Conservation (phyloP, 1,140 invertebrate species). For the Formica exsecta region DNA sequence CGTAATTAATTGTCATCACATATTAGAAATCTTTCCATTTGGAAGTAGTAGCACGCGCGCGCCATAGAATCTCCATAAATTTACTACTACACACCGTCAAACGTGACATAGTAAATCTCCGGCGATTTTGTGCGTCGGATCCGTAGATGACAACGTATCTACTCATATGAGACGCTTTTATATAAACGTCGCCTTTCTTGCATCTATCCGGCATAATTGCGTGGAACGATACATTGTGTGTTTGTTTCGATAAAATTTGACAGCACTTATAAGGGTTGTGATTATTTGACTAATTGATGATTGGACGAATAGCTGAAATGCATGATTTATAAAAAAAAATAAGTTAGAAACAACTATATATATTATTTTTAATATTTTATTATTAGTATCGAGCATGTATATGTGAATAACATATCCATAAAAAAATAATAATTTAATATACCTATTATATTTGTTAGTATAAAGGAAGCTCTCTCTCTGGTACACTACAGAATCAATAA, state of each 20-base stretch:
- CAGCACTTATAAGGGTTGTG: background rate
- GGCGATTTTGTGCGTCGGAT: conserved; percentile 52
- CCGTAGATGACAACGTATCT: conserved; percentile 23
- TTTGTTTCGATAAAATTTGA: conserved; percentile 13
- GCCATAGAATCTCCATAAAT: conserved; percentile 70
- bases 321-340: background rate
- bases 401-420: background rate
- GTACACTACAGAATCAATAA: background rate
- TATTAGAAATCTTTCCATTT: conserved; percentile 73
- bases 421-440: background rate
- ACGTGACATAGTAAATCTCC: conserved; percentile 31
- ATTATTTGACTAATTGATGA: background rate
- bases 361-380: background rate
- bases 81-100: conserved; percentile 55
- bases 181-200: conserved; percentile 37
- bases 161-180: conserved; percentile 40
- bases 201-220: background rate
- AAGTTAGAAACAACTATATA: background rate
- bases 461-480: no score
- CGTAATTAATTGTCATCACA: conserved; percentile 74
- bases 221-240: background rate
- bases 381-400: background rate
- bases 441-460: no score
- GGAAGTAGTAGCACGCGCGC: conserved; percentile 56
- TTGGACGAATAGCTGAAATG: background rate